These are phyloP conservation scores for Sebastes jordani DNA, from an alignment of 2,797 vertebrate genomes.

Conservation along the genomic window DNA sequence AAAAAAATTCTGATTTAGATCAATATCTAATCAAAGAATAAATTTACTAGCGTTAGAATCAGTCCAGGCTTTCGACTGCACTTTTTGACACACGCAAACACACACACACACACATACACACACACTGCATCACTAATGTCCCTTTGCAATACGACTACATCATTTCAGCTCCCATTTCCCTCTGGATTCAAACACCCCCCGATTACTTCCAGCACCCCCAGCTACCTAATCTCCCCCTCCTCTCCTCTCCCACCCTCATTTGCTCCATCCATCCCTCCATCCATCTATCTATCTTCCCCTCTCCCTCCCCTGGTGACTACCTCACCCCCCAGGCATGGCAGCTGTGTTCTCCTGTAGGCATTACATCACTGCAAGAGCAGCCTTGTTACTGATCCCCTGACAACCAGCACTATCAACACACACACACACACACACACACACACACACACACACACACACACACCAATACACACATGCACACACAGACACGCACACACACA, in stretches of 20 bases:
- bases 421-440: constrained; percentile 31
- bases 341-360: constrained; percentile 83
- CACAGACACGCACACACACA: constrained; percentile 28
- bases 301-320: constrained; percentile 69
- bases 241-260: constrained; percentile 26
- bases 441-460: constrained; percentile 15
- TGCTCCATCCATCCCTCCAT: constrained; percentile 26
- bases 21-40: not conserved
- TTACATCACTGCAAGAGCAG: constrained; percentile 84
- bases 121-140: constrained; percentile 5
- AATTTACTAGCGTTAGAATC: not conserved
- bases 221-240: constrained; percentile 24
- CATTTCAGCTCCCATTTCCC: constrained; percentile 20
- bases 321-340: constrained; percentile 84
- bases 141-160: constrained; percentile 22
- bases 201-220: constrained; percentile 10
- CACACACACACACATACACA: not conserved
- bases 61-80: not conserved
- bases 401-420: constrained; percentile 75
- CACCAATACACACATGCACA: constrained; percentile 25
- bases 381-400: constrained; percentile 81
- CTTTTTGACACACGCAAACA: not conserved
- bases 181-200: constrained; percentile 25
- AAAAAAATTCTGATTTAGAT: not conserved
- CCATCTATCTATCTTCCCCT: constrained; percentile 38